Evolutionary conservation across 2,797 vertebrate genomes (phyloP), one percentile per base, ranked within the genome.

Genomic region (Eospalax fontanierii): DNA sequence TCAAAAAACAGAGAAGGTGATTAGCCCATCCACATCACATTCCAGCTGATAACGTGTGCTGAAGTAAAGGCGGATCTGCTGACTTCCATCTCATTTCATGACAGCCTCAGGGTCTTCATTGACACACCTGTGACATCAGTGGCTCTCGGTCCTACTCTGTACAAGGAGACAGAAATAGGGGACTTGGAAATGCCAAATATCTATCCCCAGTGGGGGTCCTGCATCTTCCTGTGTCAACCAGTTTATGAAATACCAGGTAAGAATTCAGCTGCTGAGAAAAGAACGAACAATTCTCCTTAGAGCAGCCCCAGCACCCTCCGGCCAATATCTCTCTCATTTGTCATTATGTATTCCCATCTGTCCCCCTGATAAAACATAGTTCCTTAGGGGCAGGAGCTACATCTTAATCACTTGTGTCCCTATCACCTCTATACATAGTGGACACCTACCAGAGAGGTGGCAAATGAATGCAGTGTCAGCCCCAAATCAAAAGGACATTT

Each of bases 391-490:
- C 70, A 91, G 82, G 40, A 95, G 46, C 76, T 70, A 16, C n/a
- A 59, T 92, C 80, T 96, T 95, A 63, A 79, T 95, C 79, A 94
- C 96, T 83, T 95, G 40, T 93, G 84, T 95, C 74, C 74, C 84
- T 40, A 66, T 70, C 6, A 50, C 63, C 90, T 91, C 80, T 28
- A 26, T 59, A n/a, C 50, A 0, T 71, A 83, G 59, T 38, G 92
- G 94, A 87, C 65, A 78, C 92, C 88, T 91, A 93, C 91, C 94
- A 70, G 95, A 93, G 82, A 86, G 68, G 57, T 89, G 21, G 65
- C 4, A 50, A 95, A 91, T 90, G 76, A 95, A 93, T 85, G 84
- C 85, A 75, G 71, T 76, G 81, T 95, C 93, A 73, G 73, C 81
- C 74, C 81, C 89, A 61, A 85, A 59, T 96, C 91, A 91, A 78